These are phyloP conservation scores for Dipodomys ordii DNA, from an alignment of 2,113 vertebrate genomes.

Conservation along the genomic window DNA sequence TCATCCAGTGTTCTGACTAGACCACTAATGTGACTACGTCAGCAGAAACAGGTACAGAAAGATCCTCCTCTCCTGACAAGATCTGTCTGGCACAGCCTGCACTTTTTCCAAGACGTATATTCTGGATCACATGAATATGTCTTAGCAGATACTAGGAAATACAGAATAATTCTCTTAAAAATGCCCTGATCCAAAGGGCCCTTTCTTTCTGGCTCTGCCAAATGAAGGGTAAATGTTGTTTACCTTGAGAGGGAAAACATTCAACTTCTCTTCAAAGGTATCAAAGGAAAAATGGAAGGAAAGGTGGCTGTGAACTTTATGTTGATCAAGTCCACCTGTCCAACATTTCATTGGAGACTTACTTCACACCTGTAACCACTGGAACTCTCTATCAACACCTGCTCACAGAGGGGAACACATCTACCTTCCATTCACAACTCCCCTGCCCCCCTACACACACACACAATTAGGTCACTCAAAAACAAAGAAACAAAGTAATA, in stretches of 20 bases:
- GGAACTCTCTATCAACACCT: not conserved
- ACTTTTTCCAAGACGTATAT: not conserved
- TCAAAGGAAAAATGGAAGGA: not conserved
- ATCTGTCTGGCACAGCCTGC: not conserved
- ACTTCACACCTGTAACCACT: not conserved
- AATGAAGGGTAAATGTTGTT: not conserved
- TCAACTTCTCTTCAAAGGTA: not conserved
- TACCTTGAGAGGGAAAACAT: not conserved
- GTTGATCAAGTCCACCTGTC: not conserved
- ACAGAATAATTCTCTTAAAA: not conserved
- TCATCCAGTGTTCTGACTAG: not conserved
- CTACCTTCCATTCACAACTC: not conserved
- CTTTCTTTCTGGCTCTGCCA: conserved; percentile 3
- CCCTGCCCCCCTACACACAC: not conserved
- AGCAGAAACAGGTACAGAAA: not conserved
- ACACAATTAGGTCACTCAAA: not conserved
- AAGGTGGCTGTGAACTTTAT: not conserved
- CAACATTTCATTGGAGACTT: not conserved
- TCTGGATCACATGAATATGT: not conserved
- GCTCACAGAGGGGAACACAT: not conserved
- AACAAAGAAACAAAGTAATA: not conserved
- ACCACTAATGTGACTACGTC: not conserved
- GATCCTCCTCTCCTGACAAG: not conserved
- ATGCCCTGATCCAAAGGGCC: not conserved
- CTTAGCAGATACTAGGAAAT: not conserved